Conservation (phyloP, 2,797 vertebrate genomes). For the Crossoptilon crossoptilon region DNA sequence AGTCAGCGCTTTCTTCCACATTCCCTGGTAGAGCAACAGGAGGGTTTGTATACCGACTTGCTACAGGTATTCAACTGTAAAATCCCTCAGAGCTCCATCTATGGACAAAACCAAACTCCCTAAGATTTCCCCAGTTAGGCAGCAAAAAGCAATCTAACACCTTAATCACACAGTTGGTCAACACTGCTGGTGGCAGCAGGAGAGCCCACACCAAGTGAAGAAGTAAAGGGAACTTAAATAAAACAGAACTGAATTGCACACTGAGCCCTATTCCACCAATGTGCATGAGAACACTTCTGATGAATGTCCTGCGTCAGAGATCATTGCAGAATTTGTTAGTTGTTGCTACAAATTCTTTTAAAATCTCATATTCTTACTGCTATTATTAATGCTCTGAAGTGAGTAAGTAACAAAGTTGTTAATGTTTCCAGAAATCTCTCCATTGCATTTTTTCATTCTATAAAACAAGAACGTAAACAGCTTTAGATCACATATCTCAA, state of each 20-base stretch:
- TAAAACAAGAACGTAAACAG: slow-evolving; percentile 3
- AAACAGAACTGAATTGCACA: not conserved
- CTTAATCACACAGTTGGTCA: not conserved
- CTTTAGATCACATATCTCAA: slow-evolving; percentile 15
- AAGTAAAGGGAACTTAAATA: not conserved
- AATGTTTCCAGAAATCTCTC: slow-evolving; percentile 32
- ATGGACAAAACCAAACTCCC: slow-evolving; percentile 4
- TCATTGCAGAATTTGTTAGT: not conserved
- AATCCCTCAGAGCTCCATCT: not conserved
- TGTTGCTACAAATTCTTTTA: slow-evolving; percentile 32
- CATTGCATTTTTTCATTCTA: not conserved
- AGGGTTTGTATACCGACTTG: slow-evolving; percentile 6
- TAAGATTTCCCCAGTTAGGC: not conserved
- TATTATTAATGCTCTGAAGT: not conserved
- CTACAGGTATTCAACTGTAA: not conserved
- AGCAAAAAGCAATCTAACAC: not conserved
- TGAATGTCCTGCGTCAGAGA: not conserved
- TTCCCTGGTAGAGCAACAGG: not conserved
- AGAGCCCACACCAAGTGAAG: not conserved
- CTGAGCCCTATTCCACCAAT: not conserved
- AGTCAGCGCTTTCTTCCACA: slow-evolving; percentile 18
- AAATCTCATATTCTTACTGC: not conserved
- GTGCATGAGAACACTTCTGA: not conserved
- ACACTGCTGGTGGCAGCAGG: not conserved
- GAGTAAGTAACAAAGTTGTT: not conserved